A percentile compares a stretch with the other conserved stretches of the same genome.
Conservation (phyloP, 1,140 invertebrate species). For the Hyles euphorbiae region DNA sequence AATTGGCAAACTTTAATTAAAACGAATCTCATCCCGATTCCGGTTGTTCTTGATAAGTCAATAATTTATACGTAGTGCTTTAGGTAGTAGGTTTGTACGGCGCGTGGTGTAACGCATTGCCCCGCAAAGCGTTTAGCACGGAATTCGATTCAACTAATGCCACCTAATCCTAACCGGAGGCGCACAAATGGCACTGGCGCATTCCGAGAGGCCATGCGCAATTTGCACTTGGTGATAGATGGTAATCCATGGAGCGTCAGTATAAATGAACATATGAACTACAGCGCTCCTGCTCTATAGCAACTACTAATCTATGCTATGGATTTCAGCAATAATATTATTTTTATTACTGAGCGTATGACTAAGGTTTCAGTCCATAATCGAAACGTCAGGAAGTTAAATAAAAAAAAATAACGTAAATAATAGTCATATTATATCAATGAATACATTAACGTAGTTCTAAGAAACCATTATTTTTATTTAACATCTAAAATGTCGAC, state of each 20-base stretch:
- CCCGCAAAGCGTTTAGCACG: conserved; percentile 61
- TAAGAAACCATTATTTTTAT: no score
- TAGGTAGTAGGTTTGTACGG: conserved; percentile 19
- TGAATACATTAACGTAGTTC: no score
- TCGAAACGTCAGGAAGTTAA: no score
- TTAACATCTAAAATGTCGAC: no score
- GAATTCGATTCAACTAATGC: conserved; percentile 71
- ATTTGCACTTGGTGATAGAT: conserved; percentile 64
- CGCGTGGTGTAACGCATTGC: conserved; percentile 51
- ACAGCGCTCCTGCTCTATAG: no score
- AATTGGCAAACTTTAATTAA: conserved; percentile 65
- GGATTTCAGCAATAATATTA: no score
- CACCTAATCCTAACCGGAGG: conserved; percentile 62
- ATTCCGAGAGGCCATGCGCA: conserved; percentile 61
- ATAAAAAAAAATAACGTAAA: no score
- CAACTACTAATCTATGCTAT: no score
- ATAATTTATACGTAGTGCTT: conserved; percentile 38
- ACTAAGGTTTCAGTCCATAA: no score
- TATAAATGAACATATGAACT: no score
- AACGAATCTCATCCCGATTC: conserved; percentile 37
- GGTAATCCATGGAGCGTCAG: conserved; percentile 47
- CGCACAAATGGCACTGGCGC: conserved; percentile 57
- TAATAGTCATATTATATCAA: no score
- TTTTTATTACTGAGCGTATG: no score
- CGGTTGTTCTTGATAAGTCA: conserved; percentile 31